Evolutionary conservation across 2,113 vertebrate genomes (phyloP).

Genomic region (Spermophilus dauricus): DNA sequence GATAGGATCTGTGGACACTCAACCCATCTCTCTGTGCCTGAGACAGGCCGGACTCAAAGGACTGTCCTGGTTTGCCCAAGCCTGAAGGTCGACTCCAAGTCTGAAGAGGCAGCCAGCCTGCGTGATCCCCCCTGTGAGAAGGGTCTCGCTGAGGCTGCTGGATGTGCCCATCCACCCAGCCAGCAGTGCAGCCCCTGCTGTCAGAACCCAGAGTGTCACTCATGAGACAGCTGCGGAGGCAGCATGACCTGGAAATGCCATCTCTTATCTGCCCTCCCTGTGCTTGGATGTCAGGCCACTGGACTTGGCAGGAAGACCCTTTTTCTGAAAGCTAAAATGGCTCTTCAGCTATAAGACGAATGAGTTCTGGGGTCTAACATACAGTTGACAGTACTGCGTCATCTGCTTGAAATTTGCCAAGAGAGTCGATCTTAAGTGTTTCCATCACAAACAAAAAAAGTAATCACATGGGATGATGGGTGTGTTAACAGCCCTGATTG

Average conservation of each 20-base stretch:
- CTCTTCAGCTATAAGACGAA: background rate
- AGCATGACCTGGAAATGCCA: constrained; percentile 32
- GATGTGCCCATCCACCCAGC: too few species aligned
- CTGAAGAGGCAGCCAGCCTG: background rate
- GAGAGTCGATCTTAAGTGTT: background rate
- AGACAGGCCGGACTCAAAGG: background rate
- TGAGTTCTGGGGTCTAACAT: background rate
- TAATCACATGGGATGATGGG: background rate
- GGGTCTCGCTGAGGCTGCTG: background rate
- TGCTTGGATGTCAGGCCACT: background rate
- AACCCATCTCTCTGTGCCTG: background rate
- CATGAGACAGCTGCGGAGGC: background rate
- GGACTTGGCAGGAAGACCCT: background rate
- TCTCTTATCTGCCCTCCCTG: background rate
- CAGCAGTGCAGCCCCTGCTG: background rate
- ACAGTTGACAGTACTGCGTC: background rate
- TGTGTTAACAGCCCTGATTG: background rate
- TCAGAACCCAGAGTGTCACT: background rate
- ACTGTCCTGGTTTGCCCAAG: background rate
- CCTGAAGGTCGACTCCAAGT: background rate
- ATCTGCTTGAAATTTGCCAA: background rate
- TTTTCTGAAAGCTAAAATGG: constrained; percentile 41
- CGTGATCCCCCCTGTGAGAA: background rate
- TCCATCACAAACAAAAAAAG: background rate
- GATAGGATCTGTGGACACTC: background rate